Evolutionary conservation across 2,888 invertebrate species (phyloP), one percentile per base, ranked within the genome.

Genomic region (Callosobruchus maculatus): DNA sequence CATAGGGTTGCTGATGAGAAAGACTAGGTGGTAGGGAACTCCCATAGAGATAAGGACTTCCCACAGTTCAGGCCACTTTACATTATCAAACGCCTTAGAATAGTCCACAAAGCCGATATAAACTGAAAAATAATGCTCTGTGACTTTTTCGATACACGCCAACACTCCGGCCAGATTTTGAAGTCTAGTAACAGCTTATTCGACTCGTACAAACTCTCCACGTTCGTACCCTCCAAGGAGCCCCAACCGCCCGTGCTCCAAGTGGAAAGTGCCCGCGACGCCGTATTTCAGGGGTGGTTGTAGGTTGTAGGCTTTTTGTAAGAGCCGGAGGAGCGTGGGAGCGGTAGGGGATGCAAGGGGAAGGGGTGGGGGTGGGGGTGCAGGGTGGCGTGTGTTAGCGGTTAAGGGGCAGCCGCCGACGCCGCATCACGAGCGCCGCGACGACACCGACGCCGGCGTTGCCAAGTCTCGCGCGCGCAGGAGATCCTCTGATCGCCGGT

Each of bases 301-400:
- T 49, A 49, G 49, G 49, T 84, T 84, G 85, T 85, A 84, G 84
- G 85, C 84, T 86, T 86, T 86, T 85, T 85, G 85, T 85, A 84
- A 83, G 68, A 68, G 68, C 68, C 83, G 82, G 80, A 71, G 82
- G 80, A 71, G 31, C 31, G 2, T 9, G 21, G 31, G 20, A 49
- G 13, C 20, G 31, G 20, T 7, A 30, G 71, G 66, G 31, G 21
- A 18, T 20, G 20, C 5, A 1, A 49, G 31, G 68, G 4, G 68
- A 68, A 22, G 20, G 68, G 74, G 74, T 18, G 68, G 4, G 68
- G 21, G 13, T 2, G 68, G 74, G 74, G 74, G 74, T 71, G 75
- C 73, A 75, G 85, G 82, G 84, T 82, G 84, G 83, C 85, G 85
- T 85, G 84, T 86, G 86, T 86, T 86, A 85, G 86, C 84, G 87